These are phyloP conservation scores for Idaea straminata DNA, from an alignment of 2,888 invertebrate genomes.

Conservation along the genomic window DNA sequence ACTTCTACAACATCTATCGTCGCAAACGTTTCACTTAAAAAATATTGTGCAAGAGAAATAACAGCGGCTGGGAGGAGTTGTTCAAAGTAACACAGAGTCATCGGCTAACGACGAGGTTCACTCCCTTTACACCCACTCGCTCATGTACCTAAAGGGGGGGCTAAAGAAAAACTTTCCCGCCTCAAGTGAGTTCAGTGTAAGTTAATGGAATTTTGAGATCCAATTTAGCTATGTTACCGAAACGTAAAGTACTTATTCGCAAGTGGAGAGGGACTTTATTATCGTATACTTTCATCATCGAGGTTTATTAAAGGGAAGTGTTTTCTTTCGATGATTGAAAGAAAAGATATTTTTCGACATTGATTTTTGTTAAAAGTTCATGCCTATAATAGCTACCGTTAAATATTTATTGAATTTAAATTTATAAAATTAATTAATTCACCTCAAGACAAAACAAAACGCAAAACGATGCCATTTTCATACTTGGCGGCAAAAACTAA, in stretches of 20 bases:
- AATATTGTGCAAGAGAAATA: slow-evolving; percentile 17
- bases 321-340: neutral
- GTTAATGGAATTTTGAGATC: slow-evolving; percentile 26
- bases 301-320: neutral
- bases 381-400: neutral
- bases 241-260: slow-evolving; percentile 3
- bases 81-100: slow-evolving; percentile 37
- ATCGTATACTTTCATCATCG: neutral
- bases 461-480: no score
- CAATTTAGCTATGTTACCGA: slow-evolving; percentile 24
- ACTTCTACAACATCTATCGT: neutral
- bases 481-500: no score
- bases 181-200: slow-evolving; percentile 9
- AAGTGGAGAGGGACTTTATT: slow-evolving; percentile 1
- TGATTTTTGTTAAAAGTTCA: neutral
- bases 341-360: neutral
- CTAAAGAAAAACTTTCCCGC: slow-evolving; percentile 23
- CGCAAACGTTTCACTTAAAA: neutral
- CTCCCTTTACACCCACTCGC: slow-evolving; percentile 30
- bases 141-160: slow-evolving; percentile 13
- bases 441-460: no score
- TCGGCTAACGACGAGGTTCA: slow-evolving; percentile 38
- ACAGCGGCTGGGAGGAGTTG: slow-evolving; percentile 34
- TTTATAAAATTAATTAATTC: no score
- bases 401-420: neutral